A percentile compares a stretch with the other conserved stretches of the same genome.
phyloP scores from a whole-genome alignment of 2,797 vertebrate species.

The Gymnoscopelus braueri region DNA sequence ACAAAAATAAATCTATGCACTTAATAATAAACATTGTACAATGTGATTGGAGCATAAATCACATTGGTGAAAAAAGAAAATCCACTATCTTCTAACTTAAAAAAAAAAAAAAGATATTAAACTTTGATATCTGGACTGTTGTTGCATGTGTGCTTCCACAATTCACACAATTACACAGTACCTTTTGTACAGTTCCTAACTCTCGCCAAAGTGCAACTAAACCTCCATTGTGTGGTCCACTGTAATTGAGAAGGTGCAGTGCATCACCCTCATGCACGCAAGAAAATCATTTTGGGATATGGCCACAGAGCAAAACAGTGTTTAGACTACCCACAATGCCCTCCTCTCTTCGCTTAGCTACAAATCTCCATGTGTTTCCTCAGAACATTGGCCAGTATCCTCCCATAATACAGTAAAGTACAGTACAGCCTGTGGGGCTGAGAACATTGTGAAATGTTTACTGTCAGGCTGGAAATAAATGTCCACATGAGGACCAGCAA shows the following conservation, averaged over 20 bases:
- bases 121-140: conserved; percentile 8
- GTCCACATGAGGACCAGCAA: conserved; percentile 13
- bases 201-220: conserved; percentile 45
- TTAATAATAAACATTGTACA: not conserved
- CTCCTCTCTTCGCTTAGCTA: conserved; percentile 40
- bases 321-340: conserved; percentile 74
- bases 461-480: conserved; percentile 53
- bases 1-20: too few relatives aligned
- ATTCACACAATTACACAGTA: conserved; percentile 32
- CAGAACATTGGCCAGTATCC: conserved; percentile 44
- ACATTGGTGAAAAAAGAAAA: not conserved
- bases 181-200: conserved; percentile 41
- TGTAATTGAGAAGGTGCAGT: conserved; percentile 45
- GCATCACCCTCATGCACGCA: conserved; percentile 36
- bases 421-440: conserved; percentile 27
- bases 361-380: conserved; percentile 26
- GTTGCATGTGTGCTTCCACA: conserved; percentile 33
- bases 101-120: not conserved
- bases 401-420: conserved; percentile 20
- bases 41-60: not conserved
- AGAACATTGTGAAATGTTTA: conserved; percentile 63
- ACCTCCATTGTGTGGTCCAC: conserved; percentile 64
- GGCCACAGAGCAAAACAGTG: conserved; percentile 70
- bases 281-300: conserved; percentile 60
- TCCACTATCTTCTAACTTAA: not conserved